Conservation (phyloP, 2,888 invertebrate genomes). For the Leistus spinibarbis region DNA sequence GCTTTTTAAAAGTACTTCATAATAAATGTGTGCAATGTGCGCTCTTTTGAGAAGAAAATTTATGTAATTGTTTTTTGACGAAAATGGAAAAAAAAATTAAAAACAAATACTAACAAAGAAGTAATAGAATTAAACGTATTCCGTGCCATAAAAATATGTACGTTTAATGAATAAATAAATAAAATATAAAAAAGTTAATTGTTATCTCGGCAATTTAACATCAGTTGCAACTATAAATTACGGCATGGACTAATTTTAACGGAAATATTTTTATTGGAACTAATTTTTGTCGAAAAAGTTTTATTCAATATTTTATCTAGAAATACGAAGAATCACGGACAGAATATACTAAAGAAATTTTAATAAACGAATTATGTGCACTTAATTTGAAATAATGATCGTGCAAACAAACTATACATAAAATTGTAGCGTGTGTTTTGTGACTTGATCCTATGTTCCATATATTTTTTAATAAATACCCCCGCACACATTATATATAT, state of each 20-base stretch:
- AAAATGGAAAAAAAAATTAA: not conserved
- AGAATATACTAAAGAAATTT: too few relatives aligned
- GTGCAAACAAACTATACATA: too few relatives aligned
- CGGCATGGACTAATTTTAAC: not conserved
- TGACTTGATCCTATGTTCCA: too few relatives aligned
- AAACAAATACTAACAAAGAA: not conserved
- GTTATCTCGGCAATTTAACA: slow-evolving; percentile 32
- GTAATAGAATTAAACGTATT: slow-evolving; percentile 31
- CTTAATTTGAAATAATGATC: too few relatives aligned
- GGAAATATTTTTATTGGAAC: not conserved
- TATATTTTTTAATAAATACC: too few relatives aligned
- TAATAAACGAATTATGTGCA: too few relatives aligned
- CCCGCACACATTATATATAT: too few relatives aligned
- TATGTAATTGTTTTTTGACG: not conserved
- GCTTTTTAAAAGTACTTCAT: slow-evolving; percentile 25
- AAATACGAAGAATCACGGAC: too few relatives aligned
- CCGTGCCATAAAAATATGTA: slow-evolving; percentile 30
- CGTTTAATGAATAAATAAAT: slow-evolving; percentile 12
- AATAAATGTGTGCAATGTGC: slow-evolving; percentile 28
- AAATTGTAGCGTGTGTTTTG: too few relatives aligned
- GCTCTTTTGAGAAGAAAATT: slow-evolving; percentile 12
- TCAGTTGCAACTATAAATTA: not conserved
- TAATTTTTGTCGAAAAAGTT: not conserved
- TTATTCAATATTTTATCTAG: not conserved
- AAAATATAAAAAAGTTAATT: slow-evolving; percentile 21